Conservation (phyloP, 2,797 vertebrate species). For the Sparus aurata region DNA sequence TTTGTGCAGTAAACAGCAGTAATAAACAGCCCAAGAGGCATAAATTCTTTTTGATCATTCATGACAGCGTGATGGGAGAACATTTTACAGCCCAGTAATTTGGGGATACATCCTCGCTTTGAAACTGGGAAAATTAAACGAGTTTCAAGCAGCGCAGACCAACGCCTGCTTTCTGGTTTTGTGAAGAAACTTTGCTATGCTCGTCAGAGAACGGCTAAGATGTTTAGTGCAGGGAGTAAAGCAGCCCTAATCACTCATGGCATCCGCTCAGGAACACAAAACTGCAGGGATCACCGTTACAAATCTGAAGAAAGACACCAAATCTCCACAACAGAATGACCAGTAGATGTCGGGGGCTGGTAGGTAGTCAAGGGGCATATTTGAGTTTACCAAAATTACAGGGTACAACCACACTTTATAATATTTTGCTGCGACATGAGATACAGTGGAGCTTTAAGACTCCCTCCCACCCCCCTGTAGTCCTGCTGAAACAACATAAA, state of each 20-base stretch:
- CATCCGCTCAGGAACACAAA: constrained; percentile 70
- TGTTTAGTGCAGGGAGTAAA: constrained; percentile 59
- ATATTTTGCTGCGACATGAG: constrained; percentile 39
- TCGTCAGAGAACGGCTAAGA: constrained; percentile 59
- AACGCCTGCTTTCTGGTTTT: constrained; percentile 53
- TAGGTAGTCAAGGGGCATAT: constrained; percentile 51
- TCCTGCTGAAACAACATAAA: constrained; percentile 53
- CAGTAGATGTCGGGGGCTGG: constrained; percentile 17
- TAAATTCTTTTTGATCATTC: constrained; percentile 54
- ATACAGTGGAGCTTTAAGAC: constrained; percentile 26
- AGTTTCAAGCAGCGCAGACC: constrained; percentile 42
- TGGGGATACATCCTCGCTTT: constrained; percentile 55
- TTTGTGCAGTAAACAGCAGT: constrained; percentile 41
- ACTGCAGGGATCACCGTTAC: constrained; percentile 51
- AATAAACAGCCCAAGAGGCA: constrained; percentile 59
- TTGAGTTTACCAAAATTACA: constrained; percentile 60
- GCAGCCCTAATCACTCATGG: constrained; percentile 65
- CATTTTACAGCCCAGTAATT: constrained; percentile 63
- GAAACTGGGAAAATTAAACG: constrained; percentile 59
- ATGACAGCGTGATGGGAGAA: constrained; percentile 61
- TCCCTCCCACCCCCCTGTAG: constrained; percentile 6
- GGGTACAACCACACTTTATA: constrained; percentile 45
- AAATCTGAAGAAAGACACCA: constrained; percentile 58
- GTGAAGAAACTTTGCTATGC: constrained; percentile 58
- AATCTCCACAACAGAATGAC: constrained; percentile 53